Base-by-base conservation (phyloP, 2,113 vertebrate genomes). In the Pseudopipra pipra region DNA sequence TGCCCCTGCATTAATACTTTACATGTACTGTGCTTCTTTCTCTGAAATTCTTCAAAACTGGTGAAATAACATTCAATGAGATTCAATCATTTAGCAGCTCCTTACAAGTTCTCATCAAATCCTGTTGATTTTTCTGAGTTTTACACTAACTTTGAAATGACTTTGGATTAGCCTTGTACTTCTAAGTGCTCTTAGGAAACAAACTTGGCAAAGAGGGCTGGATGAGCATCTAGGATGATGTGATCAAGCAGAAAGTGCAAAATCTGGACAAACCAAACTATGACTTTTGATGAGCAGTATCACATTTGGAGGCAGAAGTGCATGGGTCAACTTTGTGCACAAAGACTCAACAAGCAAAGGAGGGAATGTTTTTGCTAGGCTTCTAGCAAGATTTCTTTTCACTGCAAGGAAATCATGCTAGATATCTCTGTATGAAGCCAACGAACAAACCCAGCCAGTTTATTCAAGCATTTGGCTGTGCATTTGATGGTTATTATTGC, bases 331-430 rank as follows among this genome's bases (percentile, higher is more conserved):
- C 79, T 89, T 78, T 72, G 66, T 59, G 58, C 54, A 54, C 66
- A 86, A 91, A 96, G 90, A 88, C 70, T 80, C 93, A 55, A 71
- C 66, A 94, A 95, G 72, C 28, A 81, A 84, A 90, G 80, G 72
- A 91, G 54, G 65, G 82, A 90, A 24, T 46, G 63, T 92, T 83
- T 82, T 51, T 30, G 54, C 28, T 30, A 39, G 63, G 39, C 23
- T 89, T 87, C 59, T 16, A 62, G 39, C 22, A 87, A 77, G 55
- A 47, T 62, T 75, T 84, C 54, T 76, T 87, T 90, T 87, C 35
- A 46, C 21, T 74, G 78, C 54, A 84, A 78, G 46, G 61, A 74
- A 74, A 52, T 66, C 0, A 1, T 24, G 3, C 28, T 84, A 15
- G 18, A 4, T 52, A 46, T 37, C 12, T 81, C 44, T 17, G 33